Evolutionary conservation across 2,113 vertebrate species (phyloP).

Genomic region (Tragelaphus strepsiceros): DNA sequence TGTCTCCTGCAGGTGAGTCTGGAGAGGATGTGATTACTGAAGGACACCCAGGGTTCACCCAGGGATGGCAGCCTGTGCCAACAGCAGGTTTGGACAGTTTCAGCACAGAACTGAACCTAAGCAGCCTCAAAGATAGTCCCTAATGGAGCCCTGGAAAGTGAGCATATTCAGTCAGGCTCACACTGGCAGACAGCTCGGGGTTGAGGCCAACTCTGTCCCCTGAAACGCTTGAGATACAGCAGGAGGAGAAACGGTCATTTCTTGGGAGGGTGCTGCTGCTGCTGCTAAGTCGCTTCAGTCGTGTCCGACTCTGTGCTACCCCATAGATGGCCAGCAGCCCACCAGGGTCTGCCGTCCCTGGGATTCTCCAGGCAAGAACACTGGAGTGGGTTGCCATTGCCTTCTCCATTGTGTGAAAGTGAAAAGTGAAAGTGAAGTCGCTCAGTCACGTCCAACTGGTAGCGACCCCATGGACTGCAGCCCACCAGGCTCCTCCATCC

Average conservation of each 20-base stretch:
- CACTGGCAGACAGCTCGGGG: neutral
- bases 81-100: constrained; percentile 33
- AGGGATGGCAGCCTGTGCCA: neutral
- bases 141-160: neutral
- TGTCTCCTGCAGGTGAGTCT: neutral
- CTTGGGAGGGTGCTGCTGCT: neutral
- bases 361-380: too few relatives aligned
- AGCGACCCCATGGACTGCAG: too few relatives aligned
- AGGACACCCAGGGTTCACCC: neutral
- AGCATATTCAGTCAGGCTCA: neutral
- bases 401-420: too few relatives aligned
- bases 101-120: constrained; percentile 27
- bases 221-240: neutral
- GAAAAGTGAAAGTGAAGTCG: too few relatives aligned
- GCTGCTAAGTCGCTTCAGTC: too few relatives aligned
- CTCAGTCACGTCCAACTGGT: too few relatives aligned
- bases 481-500: too few relatives aligned
- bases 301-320: too few relatives aligned
- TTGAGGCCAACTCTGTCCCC: neutral
- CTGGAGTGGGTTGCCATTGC: too few relatives aligned
- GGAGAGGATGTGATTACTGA: neutral
- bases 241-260: neutral
- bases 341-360: too few relatives aligned
- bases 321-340: too few relatives aligned
- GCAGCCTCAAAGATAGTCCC: constrained; percentile 24